A percentile compares a stretch with the other conserved stretches of the same genome.
Conservation (phyloP, 2,797 vertebrate genomes). For the Propithecus deckenii region DNA sequence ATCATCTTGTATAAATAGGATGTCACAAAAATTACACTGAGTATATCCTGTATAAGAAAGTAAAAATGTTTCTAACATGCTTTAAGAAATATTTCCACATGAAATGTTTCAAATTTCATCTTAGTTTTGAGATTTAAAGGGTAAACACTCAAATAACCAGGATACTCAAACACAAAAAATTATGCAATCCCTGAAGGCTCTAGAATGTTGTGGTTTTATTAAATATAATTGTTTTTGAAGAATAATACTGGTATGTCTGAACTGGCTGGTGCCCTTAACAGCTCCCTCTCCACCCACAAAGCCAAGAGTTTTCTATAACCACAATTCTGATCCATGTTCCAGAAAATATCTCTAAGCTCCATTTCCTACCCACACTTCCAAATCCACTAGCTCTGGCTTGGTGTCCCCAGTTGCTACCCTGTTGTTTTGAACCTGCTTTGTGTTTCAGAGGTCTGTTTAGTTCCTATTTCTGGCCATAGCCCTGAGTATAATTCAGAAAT, state of each 20-base stretch:
- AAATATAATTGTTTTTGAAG: conserved; percentile 63
- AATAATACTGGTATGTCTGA: conserved; percentile 52
- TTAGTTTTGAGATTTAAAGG: conserved; percentile 46
- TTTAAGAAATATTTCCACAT: background rate
- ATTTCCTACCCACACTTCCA: conserved; percentile 18
- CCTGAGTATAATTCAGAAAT: conserved; percentile 36
- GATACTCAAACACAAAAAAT: background rate
- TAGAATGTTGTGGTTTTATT: conserved; percentile 46
- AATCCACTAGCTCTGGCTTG: background rate
- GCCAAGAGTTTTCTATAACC: conserved; percentile 3
- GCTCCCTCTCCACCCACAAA: conserved; percentile 57
- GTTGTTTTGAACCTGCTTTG: background rate
- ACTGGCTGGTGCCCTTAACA: conserved; percentile 47
- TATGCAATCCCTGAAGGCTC: background rate
- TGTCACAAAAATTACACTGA: conserved; percentile 33
- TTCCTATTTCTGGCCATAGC: background rate
- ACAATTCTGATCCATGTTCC: conserved; percentile 20
- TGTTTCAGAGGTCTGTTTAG: background rate
- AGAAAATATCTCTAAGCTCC: conserved; percentile 51
- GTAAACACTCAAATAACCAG: conserved; percentile 37
- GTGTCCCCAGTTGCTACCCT: background rate
- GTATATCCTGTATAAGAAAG: background rate
- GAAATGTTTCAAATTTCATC: conserved; percentile 32
- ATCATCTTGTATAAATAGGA: background rate
- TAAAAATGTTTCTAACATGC: conserved; percentile 19